Base-by-base conservation (phyloP, 2,888 invertebrate species). In the Alitta virens region DNA sequence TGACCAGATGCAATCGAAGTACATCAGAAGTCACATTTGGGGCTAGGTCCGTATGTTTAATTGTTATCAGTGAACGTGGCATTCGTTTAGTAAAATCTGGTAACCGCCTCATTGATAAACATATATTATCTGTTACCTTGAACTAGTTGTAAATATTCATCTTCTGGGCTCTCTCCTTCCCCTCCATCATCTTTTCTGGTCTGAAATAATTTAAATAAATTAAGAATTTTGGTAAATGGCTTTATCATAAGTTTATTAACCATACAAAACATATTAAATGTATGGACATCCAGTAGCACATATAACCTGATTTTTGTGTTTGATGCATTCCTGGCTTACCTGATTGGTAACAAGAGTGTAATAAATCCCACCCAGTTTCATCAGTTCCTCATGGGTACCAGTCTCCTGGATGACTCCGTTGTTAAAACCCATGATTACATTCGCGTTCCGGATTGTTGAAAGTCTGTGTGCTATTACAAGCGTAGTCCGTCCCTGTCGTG, bases 381-480 rank as follows among this genome's bases (percentile, higher is more conserved):
- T 79, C n/a, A 84, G 71, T 58, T 81, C 75, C 24, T 77, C 71
- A 66, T 84, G 85, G 38, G 77, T 79, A 18, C 84, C 84, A 25
- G 65, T 62, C 71, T 84, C 84, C 1, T 77, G 74, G 38, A 84
- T 78, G 53, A 71, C 62, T 1, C 82, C 91, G 56, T 86, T 85
- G 46, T 78, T 74, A 65, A 85, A 75, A 2, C 75, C 78, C 62
- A 79, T 73, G 51, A 85, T 85, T 42, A 77, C 71, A 69, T 85
- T 83, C 21, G 83, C 84, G 64, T 82, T 80, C 64, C 79, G 68
- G 50, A 85, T 80, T 1, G 85, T 85, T 1, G 84, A 81, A 63
- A 85, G 70, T 9, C 85, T 77, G 67, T 82, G 82, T 9, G 83
- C 83, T 5, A 83, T 78, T 42, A 80, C 76, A 24, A 83, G 74